A percentile compares a stretch with the other conserved stretches of the same genome.
Evolutionary conservation across 2,888 invertebrate species (phyloP).

Genomic region (Phanerotoma sp.): DNA sequence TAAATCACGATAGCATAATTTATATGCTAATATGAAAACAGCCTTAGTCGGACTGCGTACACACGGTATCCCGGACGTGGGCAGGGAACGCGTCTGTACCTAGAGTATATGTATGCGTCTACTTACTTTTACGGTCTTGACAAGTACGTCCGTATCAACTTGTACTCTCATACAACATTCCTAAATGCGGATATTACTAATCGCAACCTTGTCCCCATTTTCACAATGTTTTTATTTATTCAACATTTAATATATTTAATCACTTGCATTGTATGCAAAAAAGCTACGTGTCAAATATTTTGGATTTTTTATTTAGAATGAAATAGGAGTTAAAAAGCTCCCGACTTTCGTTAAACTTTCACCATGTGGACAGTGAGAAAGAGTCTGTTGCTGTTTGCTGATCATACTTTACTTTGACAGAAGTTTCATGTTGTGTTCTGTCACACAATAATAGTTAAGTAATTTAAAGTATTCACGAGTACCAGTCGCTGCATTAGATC

Average conservation of each 20-base stretch:
- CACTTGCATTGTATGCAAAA: too few species aligned
- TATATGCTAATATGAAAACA: slow-evolving; percentile 52
- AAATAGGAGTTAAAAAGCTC: neutral
- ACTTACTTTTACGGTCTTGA: slow-evolving; percentile 32
- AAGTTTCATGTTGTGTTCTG: too few species aligned
- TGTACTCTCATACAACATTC: slow-evolving; percentile 6
- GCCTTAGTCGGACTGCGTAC: slow-evolving; percentile 34
- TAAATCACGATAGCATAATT: slow-evolving; percentile 56
- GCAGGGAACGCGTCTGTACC: slow-evolving; percentile 19
- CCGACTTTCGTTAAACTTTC: slow-evolving; percentile 1
- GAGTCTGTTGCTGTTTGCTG: too few species aligned
- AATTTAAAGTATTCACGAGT: too few species aligned
- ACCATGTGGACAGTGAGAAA: neutral
- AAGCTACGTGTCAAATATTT: too few species aligned
- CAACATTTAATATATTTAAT: neutral
- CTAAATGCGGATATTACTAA: slow-evolving; percentile 11
- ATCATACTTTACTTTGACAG: too few species aligned
- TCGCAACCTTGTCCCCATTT: slow-evolving; percentile 13
- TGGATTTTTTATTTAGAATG: too few species aligned
- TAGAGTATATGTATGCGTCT: slow-evolving; percentile 13
- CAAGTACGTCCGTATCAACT: slow-evolving; percentile 24
- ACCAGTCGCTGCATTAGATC: too few species aligned
- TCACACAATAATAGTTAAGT: too few species aligned
- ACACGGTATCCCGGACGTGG: slow-evolving; percentile 28
- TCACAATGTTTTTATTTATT: neutral